A percentile compares a stretch with the other conserved stretches of the same genome.
These are phyloP conservation scores for Pilophorus perplexus DNA, from an alignment of 2,888 invertebrate genomes.

Conservation along the genomic window DNA sequence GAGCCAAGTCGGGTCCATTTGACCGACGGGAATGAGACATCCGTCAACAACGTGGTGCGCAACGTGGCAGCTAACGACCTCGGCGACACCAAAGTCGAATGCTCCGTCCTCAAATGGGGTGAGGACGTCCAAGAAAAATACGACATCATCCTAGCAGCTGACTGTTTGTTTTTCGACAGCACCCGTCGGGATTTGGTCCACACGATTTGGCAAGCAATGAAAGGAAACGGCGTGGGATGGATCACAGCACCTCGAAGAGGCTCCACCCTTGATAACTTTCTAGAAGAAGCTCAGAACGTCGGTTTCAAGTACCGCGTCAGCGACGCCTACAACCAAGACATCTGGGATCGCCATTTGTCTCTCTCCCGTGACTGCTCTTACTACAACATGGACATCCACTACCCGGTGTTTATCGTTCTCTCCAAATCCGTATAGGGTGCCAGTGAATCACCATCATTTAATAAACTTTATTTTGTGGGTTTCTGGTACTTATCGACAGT, in stretches of 20 bases:
- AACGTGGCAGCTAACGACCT: constrained; percentile 66
- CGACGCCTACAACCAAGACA: constrained; percentile 62
- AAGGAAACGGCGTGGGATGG: constrained; percentile 63
- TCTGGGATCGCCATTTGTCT: constrained; percentile 67
- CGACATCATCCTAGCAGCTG: constrained; percentile 73
- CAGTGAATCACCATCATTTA: no score
- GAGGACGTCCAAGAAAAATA: constrained; percentile 53
- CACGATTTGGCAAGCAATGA: constrained; percentile 64
- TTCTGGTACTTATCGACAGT: no score
- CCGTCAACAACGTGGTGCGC: constrained; percentile 68
- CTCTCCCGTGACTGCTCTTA: constrained; percentile 59
- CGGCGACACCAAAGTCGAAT: constrained; percentile 52
- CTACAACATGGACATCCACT: constrained; percentile 69
- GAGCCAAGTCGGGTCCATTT: constrained; percentile 63
- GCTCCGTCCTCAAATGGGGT: constrained; percentile 59
- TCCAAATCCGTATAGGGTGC: constrained; percentile 53
- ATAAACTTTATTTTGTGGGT: no score
- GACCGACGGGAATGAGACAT: constrained; percentile 75
- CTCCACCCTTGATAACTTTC: constrained; percentile 67
- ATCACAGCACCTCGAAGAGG: constrained; percentile 76
- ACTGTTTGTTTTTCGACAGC: constrained; percentile 77
- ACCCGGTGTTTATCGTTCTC: constrained; percentile 66
- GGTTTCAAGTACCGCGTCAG: constrained; percentile 61
- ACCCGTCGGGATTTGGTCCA: constrained; percentile 65
- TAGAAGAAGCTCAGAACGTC: constrained; percentile 59